Percentiles rank a stretch among this genome's conserved stretches.
These are phyloP conservation scores for Xylota segnis DNA, from an alignment of 2,888 invertebrate species.

Conservation along the genomic window DNA sequence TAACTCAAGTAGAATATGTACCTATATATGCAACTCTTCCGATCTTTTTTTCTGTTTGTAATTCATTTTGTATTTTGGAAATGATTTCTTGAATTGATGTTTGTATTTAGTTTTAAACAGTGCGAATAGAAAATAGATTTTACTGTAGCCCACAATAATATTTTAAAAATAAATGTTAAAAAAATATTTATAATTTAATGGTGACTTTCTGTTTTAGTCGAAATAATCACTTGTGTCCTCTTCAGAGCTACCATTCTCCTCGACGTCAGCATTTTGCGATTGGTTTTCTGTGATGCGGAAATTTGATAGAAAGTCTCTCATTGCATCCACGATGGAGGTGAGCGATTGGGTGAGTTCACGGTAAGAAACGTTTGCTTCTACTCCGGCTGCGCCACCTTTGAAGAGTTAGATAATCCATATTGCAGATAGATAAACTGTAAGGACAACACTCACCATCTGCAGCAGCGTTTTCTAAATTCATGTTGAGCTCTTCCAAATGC, in stretches of 20 bases:
- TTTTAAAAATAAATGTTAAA: conserved; percentile 1
- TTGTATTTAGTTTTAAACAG: conserved; percentile 17
- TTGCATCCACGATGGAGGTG: conserved; percentile 89
- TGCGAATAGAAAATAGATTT: conserved; percentile 40
- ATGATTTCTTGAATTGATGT: conserved; percentile 25
- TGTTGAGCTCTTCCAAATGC: conserved; percentile 79
- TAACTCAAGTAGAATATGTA: not conserved
- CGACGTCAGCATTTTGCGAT: conserved; percentile 83
- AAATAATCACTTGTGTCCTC: conserved; percentile 85
- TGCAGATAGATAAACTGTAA: not conserved
- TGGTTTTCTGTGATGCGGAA: conserved; percentile 87
- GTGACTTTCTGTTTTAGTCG: conserved; percentile 78
- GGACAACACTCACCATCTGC: conserved; percentile 77
- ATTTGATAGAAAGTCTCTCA: conserved; percentile 89
- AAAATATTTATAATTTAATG: conserved; percentile 24
- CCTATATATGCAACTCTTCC: not conserved
- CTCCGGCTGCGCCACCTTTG: conserved; percentile 81
- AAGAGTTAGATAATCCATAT: conserved; percentile 22
- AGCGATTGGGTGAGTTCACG: conserved; percentile 87
- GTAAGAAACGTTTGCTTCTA: conserved; percentile 82
- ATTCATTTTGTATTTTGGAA: conserved; percentile 8
- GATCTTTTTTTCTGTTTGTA: not conserved
- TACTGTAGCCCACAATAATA: conserved; percentile 35
- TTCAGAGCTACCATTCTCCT: conserved; percentile 85
- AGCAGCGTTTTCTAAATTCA: conserved; percentile 79